Conservation (phyloP, 2,888 invertebrate genomes). For the Melipona bicolor region DNA sequence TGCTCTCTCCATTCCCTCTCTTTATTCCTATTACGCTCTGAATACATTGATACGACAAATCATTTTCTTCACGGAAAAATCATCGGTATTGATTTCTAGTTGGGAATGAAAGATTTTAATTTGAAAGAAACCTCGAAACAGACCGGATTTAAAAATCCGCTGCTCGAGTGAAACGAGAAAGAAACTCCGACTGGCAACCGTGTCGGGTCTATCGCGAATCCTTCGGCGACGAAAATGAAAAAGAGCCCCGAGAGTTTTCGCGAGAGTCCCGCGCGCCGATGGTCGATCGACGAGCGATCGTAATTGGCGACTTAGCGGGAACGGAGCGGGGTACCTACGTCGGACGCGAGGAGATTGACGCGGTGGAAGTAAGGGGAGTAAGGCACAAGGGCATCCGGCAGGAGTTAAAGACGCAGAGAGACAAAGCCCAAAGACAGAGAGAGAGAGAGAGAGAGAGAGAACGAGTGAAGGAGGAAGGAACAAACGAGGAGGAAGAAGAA, state of each 20-base stretch:
- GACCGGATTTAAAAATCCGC: too few species aligned
- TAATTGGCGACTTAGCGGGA: constrained; percentile 71
- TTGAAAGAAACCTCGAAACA: too few species aligned
- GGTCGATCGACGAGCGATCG: constrained; percentile 49
- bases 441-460: constrained; percentile 4
- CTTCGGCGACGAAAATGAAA: neutral
- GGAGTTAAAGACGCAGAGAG: constrained; percentile 18
- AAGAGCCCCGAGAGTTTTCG: neutral
- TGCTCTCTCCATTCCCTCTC: too few species aligned
- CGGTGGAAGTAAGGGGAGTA: constrained; percentile 56
- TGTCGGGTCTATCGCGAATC: neutral
- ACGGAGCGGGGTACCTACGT: constrained; percentile 53
- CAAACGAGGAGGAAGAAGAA: constrained; percentile 1
- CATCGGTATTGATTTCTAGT: too few species aligned
- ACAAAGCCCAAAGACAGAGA: constrained; percentile 12
- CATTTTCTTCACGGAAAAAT: too few species aligned
- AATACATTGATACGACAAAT: too few species aligned
- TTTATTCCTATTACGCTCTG: too few species aligned
- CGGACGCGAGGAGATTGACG: constrained; percentile 66
- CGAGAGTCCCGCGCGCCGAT: constrained; percentile 10
- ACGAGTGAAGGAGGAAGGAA: neutral
- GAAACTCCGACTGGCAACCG: too few species aligned
- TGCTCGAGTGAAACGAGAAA: too few species aligned
- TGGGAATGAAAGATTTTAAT: too few species aligned
- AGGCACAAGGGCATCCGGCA: constrained; percentile 55